phyloP scores from a whole-genome alignment of 2,797 vertebrate genomes.

The Ateles fusciceps region DNA sequence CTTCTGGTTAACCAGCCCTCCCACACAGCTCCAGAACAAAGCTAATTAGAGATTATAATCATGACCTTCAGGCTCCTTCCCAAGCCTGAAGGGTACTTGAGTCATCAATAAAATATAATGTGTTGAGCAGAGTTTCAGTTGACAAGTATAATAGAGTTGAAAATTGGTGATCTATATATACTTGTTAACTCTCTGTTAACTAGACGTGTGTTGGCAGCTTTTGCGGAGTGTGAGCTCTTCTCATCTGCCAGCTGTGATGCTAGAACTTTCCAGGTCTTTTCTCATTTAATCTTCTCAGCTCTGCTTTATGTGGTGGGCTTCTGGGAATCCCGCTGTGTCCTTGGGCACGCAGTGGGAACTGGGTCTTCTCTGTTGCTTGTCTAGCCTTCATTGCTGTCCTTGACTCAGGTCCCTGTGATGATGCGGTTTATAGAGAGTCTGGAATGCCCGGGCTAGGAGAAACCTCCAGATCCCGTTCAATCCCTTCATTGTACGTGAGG shows the following conservation, averaged over 20 bases:
- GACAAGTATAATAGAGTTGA: constrained; percentile 57
- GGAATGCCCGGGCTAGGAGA: background rate
- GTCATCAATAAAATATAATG: constrained; percentile 69
- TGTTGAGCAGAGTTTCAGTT: constrained; percentile 46
- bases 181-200: constrained; percentile 37
- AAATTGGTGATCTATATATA: background rate
- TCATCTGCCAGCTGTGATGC: background rate
- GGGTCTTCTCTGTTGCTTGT: background rate
- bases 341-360: background rate
- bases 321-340: background rate
- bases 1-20: constrained; percentile 48
- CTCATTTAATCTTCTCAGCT: background rate
- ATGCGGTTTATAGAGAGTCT: background rate
- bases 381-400: background rate
- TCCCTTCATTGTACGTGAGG: background rate
- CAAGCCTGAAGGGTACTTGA: constrained; percentile 67
- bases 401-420: background rate
- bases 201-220: background rate
- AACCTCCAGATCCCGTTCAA: background rate
- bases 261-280: background rate
- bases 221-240: background rate
- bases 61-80: constrained; percentile 69
- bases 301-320: background rate
- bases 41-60: constrained; percentile 73
- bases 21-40: constrained; percentile 66